Evolutionary conservation across 2,113 vertebrate species (phyloP).

Genomic region (Bubalus kerabau): DNA sequence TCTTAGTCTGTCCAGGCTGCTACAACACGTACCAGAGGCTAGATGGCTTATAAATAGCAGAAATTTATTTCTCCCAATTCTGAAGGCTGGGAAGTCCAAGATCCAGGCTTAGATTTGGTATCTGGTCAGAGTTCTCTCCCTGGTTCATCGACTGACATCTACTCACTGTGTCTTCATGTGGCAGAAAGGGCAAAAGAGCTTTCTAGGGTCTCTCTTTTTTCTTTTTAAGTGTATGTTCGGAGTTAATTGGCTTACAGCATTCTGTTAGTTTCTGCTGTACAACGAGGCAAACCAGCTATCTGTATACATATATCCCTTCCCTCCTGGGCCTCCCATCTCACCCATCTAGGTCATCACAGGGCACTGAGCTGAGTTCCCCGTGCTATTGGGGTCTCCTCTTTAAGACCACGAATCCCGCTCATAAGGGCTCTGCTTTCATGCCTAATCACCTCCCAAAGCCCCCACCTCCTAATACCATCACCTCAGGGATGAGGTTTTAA

Average conservation of each 20-base stretch:
- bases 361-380: background rate
- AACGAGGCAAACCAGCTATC: background rate
- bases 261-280: background rate
- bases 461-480: background rate
- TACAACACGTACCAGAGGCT: background rate
- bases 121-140: background rate
- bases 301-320: background rate
- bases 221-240: background rate
- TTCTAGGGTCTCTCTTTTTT: background rate
- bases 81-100: background rate
- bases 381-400: background rate
- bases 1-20: background rate
- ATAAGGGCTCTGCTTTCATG: background rate
- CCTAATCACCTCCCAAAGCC: background rate
- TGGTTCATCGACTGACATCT: background rate
- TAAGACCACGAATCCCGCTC: background rate
- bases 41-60: background rate
- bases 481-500: background rate
- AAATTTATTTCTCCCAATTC: background rate
- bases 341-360: background rate
- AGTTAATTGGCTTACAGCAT: background rate
- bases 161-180: background rate
- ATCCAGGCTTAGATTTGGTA: background rate
- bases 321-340: background rate
- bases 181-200: background rate